Conservation (phyloP, 2,888 invertebrate genomes). For the Platypus cylindrus region DNA sequence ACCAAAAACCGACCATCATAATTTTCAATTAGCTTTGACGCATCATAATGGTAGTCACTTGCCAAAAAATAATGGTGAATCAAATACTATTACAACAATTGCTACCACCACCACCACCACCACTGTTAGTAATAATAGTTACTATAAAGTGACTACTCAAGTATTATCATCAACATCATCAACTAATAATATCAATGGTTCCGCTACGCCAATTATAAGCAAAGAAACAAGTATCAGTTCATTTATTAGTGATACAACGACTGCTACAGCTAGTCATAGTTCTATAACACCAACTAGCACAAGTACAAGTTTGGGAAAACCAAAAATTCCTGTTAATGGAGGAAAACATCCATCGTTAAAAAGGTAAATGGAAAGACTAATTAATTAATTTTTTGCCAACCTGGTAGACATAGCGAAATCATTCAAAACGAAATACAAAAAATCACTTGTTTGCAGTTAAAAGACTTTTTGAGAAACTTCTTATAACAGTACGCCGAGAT, state of each 20-base stretch:
- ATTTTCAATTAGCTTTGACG: slow-evolving; percentile 37
- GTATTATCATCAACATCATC: too few relatives aligned
- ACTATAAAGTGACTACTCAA: too few relatives aligned
- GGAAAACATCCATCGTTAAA: slow-evolving; percentile 60
- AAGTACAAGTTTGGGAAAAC: slow-evolving; percentile 50
- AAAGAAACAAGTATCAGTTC: slow-evolving; percentile 63
- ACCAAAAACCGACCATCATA: slow-evolving; percentile 28
- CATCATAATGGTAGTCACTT: slow-evolving; percentile 13
- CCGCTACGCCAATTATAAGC: slow-evolving; percentile 30
- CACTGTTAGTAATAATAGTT: too few relatives aligned
- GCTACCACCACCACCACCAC: too few relatives aligned
- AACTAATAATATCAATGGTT: not conserved
- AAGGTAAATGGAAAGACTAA: slow-evolving; percentile 44
- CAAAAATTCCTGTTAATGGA: slow-evolving; percentile 55
- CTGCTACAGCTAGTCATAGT: slow-evolving; percentile 40
- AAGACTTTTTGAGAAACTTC: too few relatives aligned
- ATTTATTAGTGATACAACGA: slow-evolving; percentile 53
- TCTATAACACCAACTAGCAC: slow-evolving; percentile 47
- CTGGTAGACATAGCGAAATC: not conserved
- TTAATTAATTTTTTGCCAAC: too few relatives aligned
- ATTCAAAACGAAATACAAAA: not conserved
- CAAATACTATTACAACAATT: too few relatives aligned
- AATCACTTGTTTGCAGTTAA: not conserved
- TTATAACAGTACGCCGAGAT: too few relatives aligned
- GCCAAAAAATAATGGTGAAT: too few relatives aligned